These are phyloP conservation scores for Archilochus colubris DNA, from an alignment of 2,113 vertebrate genomes.

Conservation along the genomic window DNA sequence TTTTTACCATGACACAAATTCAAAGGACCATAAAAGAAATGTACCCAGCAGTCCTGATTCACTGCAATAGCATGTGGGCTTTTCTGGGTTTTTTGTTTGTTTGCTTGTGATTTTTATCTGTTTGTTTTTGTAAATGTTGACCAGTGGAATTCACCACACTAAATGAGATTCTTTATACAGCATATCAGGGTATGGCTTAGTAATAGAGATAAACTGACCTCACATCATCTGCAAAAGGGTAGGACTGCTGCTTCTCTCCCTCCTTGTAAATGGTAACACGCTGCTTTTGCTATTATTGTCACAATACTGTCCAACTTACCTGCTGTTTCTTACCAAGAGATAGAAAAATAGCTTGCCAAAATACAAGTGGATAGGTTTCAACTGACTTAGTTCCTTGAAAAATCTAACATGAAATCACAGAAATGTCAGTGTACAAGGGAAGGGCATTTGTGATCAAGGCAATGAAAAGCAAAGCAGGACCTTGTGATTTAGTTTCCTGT, in stretches of 20 bases:
- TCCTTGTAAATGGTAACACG: neutral
- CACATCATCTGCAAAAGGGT: neutral
- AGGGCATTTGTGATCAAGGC: neutral
- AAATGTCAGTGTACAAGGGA: neutral
- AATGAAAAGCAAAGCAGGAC: neutral
- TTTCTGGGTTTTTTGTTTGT: neutral
- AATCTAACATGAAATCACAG: neutral
- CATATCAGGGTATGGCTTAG: neutral
- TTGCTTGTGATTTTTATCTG: too few species aligned
- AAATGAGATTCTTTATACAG: neutral
- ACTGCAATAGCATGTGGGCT: neutral
- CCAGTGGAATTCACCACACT: neutral
- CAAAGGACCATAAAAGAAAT: neutral
- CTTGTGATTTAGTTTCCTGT: neutral
- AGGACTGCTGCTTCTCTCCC: neutral
- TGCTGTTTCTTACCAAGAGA: neutral
- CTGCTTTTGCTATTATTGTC: neutral
- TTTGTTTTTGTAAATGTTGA: neutral
- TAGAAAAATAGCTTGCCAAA: neutral
- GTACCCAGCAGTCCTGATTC: neutral
- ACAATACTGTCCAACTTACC: neutral
- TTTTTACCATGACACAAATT: neutral
- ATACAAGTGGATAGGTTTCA: neutral
- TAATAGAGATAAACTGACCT: neutral
- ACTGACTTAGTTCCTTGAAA: neutral